A percentile compares a stretch with the other conserved stretches of the same genome.
Conservation (phyloP, 2,888 invertebrate species). For the Sipha maydis region DNA sequence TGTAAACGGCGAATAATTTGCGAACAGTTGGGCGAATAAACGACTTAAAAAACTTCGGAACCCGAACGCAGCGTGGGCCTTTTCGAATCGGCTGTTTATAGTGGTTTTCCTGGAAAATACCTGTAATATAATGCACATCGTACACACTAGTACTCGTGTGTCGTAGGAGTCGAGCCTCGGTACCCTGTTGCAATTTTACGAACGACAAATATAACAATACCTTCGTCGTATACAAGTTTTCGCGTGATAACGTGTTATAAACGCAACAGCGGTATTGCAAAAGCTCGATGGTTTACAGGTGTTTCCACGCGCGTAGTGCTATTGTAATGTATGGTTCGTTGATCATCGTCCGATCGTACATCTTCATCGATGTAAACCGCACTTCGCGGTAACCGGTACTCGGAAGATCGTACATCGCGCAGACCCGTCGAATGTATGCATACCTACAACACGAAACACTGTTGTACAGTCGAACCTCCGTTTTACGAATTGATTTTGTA, state of each 20-base stretch:
- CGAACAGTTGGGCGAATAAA: not conserved
- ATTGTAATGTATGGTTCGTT: not conserved
- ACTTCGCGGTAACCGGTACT: too few species aligned
- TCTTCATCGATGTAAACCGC: not conserved
- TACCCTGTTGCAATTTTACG: too few species aligned
- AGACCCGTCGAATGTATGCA: too few species aligned
- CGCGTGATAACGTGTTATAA: not conserved
- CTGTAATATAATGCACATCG: not conserved
- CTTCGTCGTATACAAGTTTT: not conserved
- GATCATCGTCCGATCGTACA: not conserved
- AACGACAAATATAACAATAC: too few species aligned
- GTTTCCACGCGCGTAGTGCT: not conserved
- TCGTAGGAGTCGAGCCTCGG: too few species aligned
- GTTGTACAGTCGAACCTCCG: too few species aligned
- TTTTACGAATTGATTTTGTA: too few species aligned
- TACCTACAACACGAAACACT: too few species aligned
- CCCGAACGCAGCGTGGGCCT: slow-evolving; percentile 11
- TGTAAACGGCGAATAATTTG: not conserved
- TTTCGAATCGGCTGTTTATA: slow-evolving; percentile 49
- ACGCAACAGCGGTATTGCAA: not conserved
- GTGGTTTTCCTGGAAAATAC: slow-evolving; percentile 17
- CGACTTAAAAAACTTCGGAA: slow-evolving; percentile 20
- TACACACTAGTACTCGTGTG: not conserved
- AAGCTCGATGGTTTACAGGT: slow-evolving; percentile 8
- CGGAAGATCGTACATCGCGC: too few species aligned